Conservation (phyloP, 2,888 invertebrate species). For the Drosophila stalkeri region DNA sequence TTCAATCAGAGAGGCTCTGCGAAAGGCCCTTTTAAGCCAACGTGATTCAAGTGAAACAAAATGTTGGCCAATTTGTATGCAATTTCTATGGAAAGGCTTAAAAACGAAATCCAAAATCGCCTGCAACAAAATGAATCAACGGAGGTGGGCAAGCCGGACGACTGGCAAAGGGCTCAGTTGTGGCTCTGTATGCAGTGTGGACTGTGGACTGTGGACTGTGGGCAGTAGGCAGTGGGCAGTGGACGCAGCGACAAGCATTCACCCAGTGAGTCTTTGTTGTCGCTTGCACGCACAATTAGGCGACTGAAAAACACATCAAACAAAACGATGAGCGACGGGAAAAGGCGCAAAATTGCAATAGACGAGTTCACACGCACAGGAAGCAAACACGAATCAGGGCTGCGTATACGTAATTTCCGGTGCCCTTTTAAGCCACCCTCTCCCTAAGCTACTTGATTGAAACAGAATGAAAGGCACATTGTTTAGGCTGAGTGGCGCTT, state of each 20-base stretch:
- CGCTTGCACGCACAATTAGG: constrained; percentile 66
- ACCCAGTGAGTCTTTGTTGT: constrained; percentile 37
- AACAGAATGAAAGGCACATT: not conserved
- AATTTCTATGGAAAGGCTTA: constrained; percentile 11
- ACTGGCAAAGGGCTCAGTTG: constrained; percentile 14
- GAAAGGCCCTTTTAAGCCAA: not conserved
- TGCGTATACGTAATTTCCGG: constrained; percentile 36
- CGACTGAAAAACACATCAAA: constrained; percentile 51
- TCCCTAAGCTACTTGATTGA: not conserved
- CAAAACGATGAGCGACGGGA: constrained; percentile 23
- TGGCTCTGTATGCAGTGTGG: not conserved
- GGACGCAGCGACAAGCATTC: constrained; percentile 7
- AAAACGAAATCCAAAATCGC: constrained; percentile 7
- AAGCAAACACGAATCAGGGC: constrained; percentile 8
- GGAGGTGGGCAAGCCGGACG: not conserved
- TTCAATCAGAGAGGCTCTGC: constrained; percentile 2
- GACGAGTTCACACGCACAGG: constrained; percentile 17
- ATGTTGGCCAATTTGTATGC: constrained; percentile 25
- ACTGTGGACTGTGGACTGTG: not conserved
- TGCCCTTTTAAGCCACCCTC: not conserved
- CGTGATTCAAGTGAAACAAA: not conserved
- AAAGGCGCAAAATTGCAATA: constrained; percentile 22
- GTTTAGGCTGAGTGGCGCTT: not conserved
- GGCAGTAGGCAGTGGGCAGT: not conserved
- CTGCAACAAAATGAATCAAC: constrained; percentile 9